Evolutionary conservation across 2,888 invertebrate genomes (phyloP).

Genomic region (Ephialtes manifestator): DNA sequence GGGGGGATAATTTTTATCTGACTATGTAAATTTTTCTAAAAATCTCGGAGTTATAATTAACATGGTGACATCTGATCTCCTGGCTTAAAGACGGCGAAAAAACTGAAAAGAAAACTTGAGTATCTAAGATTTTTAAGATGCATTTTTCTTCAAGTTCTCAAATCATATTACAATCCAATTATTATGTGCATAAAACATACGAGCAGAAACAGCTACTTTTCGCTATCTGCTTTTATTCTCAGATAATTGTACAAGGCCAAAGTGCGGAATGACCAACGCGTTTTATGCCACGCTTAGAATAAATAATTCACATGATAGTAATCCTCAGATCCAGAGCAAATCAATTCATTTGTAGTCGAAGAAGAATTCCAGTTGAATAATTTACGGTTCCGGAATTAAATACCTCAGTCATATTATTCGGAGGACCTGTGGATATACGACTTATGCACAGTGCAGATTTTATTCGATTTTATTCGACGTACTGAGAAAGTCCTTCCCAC

Average conservation of each 20-base stretch:
- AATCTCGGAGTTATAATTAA: too few relatives aligned
- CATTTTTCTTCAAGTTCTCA: not conserved
- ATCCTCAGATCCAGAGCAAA: slow-evolving; percentile 53
- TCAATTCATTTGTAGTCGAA: slow-evolving; percentile 53
- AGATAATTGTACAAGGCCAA: slow-evolving; percentile 57
- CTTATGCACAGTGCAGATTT: not conserved
- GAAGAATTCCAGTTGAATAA: slow-evolving; percentile 28
- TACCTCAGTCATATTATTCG: slow-evolving; percentile 72
- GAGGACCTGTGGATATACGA: not conserved
- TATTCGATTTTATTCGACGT: slow-evolving; percentile 18
- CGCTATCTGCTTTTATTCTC: slow-evolving; percentile 27
- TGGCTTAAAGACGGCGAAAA: too few relatives aligned
- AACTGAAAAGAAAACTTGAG: too few relatives aligned
- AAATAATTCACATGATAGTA: slow-evolving; percentile 74
- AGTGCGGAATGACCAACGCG: slow-evolving; percentile 41
- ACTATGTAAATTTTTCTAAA: too few relatives aligned
- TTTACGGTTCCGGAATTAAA: slow-evolving; percentile 30
- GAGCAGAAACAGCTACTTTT: slow-evolving; percentile 13
- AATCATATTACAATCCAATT: not conserved
- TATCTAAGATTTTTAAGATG: not conserved
- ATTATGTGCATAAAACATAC: not conserved
- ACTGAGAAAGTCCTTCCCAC: slow-evolving; percentile 14
- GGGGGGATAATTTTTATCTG: too few relatives aligned
- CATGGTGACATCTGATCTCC: too few relatives aligned
- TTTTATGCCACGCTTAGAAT: slow-evolving; percentile 68